Conservation (phyloP, 1,140 invertebrate genomes). For the Chymomyza costata region DNA sequence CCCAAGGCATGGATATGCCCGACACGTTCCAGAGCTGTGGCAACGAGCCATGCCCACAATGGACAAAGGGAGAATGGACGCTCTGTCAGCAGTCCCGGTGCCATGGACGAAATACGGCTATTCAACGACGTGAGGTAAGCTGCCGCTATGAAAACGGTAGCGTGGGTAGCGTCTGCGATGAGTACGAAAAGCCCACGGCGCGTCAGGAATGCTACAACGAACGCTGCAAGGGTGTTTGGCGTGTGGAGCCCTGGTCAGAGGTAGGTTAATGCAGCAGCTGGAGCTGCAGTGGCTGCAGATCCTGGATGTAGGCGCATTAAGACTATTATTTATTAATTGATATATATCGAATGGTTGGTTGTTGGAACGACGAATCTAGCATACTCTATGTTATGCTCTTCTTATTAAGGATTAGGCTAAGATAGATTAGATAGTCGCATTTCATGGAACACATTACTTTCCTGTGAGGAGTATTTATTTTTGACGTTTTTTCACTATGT, state of each 20-base stretch:
- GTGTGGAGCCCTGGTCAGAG: constrained; percentile 90
- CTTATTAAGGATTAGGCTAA: too few species aligned
- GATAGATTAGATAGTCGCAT: too few species aligned
- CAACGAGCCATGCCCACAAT: constrained; percentile 82
- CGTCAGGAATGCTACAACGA: constrained; percentile 86
- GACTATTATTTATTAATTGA: too few species aligned
- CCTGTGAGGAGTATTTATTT: too few species aligned
- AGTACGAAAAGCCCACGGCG: constrained; percentile 81
- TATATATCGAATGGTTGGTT: too few species aligned
- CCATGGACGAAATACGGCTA: constrained; percentile 86
- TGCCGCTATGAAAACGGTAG: constrained; percentile 83
- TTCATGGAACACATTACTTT: too few species aligned
- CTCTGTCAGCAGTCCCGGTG: constrained; percentile 83
- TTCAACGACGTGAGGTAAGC: constrained; percentile 84
- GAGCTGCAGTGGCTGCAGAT: too few species aligned
- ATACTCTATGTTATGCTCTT: too few species aligned
- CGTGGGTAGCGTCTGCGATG: constrained; percentile 80
- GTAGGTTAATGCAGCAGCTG: too few species aligned
- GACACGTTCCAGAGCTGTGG: constrained; percentile 83
- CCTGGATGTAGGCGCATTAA: too few species aligned
- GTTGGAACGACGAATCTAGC: too few species aligned
- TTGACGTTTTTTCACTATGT: too few species aligned
- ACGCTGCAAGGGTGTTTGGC: constrained; percentile 89
- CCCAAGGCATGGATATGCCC: constrained; percentile 81
- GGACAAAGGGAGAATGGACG: constrained; percentile 84